Base-by-base conservation (phyloP, 2,888 invertebrate genomes). In the Plebejus melissa region DNA sequence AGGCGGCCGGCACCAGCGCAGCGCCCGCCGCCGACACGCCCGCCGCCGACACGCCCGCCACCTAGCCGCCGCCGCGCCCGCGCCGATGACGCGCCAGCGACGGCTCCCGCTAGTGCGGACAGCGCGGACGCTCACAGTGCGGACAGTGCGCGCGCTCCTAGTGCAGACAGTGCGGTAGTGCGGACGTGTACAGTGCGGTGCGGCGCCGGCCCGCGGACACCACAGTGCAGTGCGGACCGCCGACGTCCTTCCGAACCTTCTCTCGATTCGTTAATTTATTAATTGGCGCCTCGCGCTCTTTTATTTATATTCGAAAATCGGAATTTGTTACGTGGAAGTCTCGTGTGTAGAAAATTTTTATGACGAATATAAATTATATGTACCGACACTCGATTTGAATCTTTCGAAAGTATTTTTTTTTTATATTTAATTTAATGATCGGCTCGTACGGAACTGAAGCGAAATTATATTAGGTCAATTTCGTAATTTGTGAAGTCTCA, bases 341-440 rank as follows among this genome's bases (percentile, higher is more conserved):
- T 90, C 88, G 91, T 92, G 91, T 92, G 91, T 92, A 91, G 91
- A 92, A 91, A 92, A 89, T 91, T 91, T 93, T 90, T 93, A 91
- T 92, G 90, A 85, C 88, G 88, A 91, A 90, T 91, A 91, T 90
- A 91, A 90, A 91, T 85, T 90, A 91, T 92, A 91, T 92, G 91
- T 91, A 91, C 86, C 88, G 87, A 88, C 85, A 84, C 82, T 71
- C 82, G 88, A 87, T 82, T 89, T 86, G 85, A 87, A 84, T 90
- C 86, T 88, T 87, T 87, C 80, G 81, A 82, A 82, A 80, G 78
- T 81, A 80, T 80, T 80, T 80, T 80, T 80, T 80, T 80, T 80
- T 79, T 78, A 79, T 79, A 76, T 76, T 75, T 75, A 77, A 77
- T 78, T 78, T 79, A 74, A 77, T 75, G 72, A 75, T 78, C 76